These are phyloP conservation scores for Dasyprocta punctata DNA, from an alignment of 2,113 vertebrate genomes.

Conservation along the genomic window DNA sequence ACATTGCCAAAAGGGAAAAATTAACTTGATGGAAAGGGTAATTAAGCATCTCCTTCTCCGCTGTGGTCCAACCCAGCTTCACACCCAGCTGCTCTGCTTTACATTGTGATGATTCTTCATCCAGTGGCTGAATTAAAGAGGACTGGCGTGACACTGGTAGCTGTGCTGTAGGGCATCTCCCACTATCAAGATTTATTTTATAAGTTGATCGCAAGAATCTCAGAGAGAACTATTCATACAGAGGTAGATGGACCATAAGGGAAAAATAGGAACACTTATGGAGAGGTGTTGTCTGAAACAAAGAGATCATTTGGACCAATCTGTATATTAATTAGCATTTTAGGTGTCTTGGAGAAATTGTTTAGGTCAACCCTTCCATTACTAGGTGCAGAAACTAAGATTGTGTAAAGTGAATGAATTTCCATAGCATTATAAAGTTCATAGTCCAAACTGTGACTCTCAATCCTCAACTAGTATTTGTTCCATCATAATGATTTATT, in stretches of 20 bases:
- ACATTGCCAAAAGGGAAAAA: constrained; percentile 75
- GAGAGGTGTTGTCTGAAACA: neutral
- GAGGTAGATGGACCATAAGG: neutral
- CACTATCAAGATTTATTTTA: constrained; percentile 11
- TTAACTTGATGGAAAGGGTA: constrained; percentile 78
- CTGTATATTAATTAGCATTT: neutral
- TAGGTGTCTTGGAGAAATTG: neutral
- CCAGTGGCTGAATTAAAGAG: neutral
- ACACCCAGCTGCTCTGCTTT: constrained; percentile 68
- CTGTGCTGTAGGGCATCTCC: neutral
- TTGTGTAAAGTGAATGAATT: neutral
- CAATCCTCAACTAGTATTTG: neutral
- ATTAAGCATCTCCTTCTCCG: constrained; percentile 76
- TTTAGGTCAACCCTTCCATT: neutral
- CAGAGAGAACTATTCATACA: neutral
- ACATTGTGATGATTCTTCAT: neutral
- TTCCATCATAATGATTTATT: neutral
- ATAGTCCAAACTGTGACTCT: neutral
- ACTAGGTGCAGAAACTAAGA: neutral
- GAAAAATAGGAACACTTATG: neutral
- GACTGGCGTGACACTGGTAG: neutral
- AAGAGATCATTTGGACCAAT: neutral
- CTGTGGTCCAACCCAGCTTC: constrained; percentile 40
- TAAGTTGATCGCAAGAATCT: constrained; percentile 6
- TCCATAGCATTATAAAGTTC: neutral